Conservation (phyloP, 2,113 vertebrate genomes). For the Capra hircus region DNA sequence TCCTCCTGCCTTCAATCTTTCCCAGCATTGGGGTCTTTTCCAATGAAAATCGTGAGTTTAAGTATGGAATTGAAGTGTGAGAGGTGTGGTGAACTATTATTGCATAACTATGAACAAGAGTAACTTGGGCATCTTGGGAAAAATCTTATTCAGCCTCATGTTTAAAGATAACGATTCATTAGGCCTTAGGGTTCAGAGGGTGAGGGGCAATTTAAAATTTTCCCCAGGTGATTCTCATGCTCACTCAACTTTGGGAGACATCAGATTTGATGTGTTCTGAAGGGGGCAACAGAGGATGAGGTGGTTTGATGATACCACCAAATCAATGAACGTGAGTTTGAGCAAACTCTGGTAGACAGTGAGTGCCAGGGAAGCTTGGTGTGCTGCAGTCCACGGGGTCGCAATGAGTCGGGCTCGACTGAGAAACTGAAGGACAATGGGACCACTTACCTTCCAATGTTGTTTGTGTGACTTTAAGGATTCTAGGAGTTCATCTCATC, state of each 20-base stretch:
- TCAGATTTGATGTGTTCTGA: not conserved
- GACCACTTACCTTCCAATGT: not conserved
- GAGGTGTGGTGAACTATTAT: not conserved
- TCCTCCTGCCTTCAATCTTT: not conserved
- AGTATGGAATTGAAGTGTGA: not conserved
- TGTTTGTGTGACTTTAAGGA: not conserved
- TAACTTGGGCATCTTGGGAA: not conserved
- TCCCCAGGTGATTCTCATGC: not conserved
- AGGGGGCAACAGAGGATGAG: not conserved
- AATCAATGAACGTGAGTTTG: not conserved
- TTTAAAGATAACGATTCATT: not conserved
- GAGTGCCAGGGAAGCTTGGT: not conserved
- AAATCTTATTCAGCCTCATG: not conserved
- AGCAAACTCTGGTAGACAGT: not conserved
- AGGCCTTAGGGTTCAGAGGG: not conserved
- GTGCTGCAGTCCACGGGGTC: not conserved
- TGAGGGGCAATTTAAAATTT: not conserved
- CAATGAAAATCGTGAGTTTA: not conserved
- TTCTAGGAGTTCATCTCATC: not conserved
- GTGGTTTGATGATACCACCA: not conserved
- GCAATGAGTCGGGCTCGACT: rapidly evolving
- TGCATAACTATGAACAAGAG: not conserved
- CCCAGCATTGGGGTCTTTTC: not conserved
- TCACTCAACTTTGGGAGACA: not conserved
- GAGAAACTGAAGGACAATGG: not conserved